Evolutionary conservation across 2,888 invertebrate species (phyloP).

Genomic region (Acheta domesticus): DNA sequence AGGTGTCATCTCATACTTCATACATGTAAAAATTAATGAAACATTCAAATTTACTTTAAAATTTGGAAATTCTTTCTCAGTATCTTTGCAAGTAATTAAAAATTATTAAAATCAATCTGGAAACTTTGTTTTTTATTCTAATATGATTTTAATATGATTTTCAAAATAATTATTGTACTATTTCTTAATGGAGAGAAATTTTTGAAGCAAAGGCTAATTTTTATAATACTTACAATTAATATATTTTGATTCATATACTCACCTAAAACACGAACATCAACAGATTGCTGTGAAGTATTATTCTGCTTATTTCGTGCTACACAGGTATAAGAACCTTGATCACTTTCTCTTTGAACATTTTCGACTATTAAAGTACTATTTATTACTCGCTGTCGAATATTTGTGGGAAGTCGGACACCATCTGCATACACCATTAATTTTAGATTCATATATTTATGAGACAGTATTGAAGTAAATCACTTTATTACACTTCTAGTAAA

Average conservation of each 20-base stretch:
- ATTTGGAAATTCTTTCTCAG: no score
- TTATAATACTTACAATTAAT: constrained; percentile 22
- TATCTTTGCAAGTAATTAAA: no score
- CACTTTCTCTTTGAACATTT: constrained; percentile 52
- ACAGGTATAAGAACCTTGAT: constrained; percentile 56
- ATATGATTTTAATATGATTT: background rate
- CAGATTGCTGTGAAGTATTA: constrained; percentile 47
- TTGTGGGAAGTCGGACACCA: constrained; percentile 53
- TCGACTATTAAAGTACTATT: constrained; percentile 55
- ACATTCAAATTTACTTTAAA: no score
- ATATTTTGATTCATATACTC: constrained; percentile 39
- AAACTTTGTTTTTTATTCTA: no score
- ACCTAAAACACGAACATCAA: constrained; percentile 50
- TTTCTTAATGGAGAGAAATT: background rate
- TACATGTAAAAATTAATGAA: no score
- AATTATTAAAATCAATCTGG: no score
- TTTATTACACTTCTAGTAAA: no score
- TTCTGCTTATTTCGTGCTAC: constrained; percentile 53
- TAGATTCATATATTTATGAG: background rate
- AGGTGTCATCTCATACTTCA: no score
- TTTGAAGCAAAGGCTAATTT: no score
- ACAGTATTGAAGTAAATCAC: no score
- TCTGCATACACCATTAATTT: constrained; percentile 43
- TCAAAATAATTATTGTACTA: background rate
- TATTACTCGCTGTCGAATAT: constrained; percentile 54